Base-by-base conservation (phyloP, 1,140 invertebrate genomes). In the Chelonus insularis region DNA sequence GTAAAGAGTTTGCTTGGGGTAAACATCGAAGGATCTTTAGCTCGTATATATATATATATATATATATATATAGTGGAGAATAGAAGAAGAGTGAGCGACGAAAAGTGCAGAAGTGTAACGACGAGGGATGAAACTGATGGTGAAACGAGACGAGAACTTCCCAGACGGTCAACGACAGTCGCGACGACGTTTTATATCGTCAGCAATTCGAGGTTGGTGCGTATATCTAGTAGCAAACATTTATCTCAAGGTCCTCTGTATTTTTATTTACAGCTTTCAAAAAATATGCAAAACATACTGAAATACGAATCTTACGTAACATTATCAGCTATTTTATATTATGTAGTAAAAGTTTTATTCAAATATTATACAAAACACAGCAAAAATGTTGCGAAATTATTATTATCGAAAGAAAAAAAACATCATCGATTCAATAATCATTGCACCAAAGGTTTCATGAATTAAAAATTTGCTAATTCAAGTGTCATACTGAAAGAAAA, bases 101-200 rank as follows among this genome's bases (percentile, higher is more conserved):
- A 18, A 43, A 43, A 16, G 41, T 16, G 4, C 14, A 43, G 14
- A 43, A 43, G 14, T 7, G 4, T 5, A 48, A 48, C 21, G 45
- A 48, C n/a, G n/a, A 25, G 21, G 4, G n/a, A 20, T 5, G 21
- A 48, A 48, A 48, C 11, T 11, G 21, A 48, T 18, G 45, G 34
- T 55, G 34, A 18, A 52, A 37, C 16, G 50, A 34, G 50, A 25
- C 36, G 18, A 39, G 16, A 55, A 55, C 52, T 55, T 55, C 16
- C 11, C 21, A 55, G 52, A 55, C 52, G 52, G 52, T 55, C 52
- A 55, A 55, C 36, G 52, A 55, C 34, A 55, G 52, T 39, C 52
- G 52, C 52, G 52, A 55, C 52, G n/a, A 12, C 11, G 20, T 41
- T 55, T 55, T 55, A n/a, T n/a, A 55, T 55, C 34, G 34, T 41